Evolutionary conservation across 2,888 invertebrate genomes (phyloP), one percentile per base, ranked within the genome.

Genomic region (Marasmarcha lunaedactyla): DNA sequence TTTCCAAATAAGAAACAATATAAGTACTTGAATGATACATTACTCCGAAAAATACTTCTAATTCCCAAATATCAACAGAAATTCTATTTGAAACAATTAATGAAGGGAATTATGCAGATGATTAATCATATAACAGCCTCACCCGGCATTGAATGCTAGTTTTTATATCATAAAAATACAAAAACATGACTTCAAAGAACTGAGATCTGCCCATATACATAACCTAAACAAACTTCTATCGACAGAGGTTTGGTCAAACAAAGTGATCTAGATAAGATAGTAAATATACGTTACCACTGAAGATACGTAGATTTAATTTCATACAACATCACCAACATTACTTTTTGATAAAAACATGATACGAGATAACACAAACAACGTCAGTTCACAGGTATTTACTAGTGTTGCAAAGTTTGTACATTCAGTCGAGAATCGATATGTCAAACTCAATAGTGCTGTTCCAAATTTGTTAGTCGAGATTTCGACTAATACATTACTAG

Each of bases 301-400:
- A 70, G 63, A 68, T 53, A 56, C 53, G 61, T 59, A 62, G 63
- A 69, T 72, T 71, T 68, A 65, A 55, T 59, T 61, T 63, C 59
- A 71, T 63, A 69, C 57, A 70, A 69, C 55, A 61, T 60, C 66
- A 68, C 64, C 73, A 73, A 69, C 74, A 77, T 70, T 69, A 74
- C 69, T 72, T 71, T 77, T 74, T 66, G 79, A 77, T 83, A 81
- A 83, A 83, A 81, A 83, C 81, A 81, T 74, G 71, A 77, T 66
- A 30, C 11, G 20, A 72, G 67, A 69, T 71, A 74, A 71, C 73
- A 76, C 69, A 72, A 71, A 77, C 70, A 74, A 67, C 58, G 57
- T 30, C 9, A 30, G 30, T 30, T n/a, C 30, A 30, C 10, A 30
- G 11, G 30, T 30, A 30, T 9, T 9, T 30, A 30, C 30, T 30